These are phyloP conservation scores for Phainopepla nitens DNA, from an alignment of 2,113 vertebrate species.

Conservation along the genomic window DNA sequence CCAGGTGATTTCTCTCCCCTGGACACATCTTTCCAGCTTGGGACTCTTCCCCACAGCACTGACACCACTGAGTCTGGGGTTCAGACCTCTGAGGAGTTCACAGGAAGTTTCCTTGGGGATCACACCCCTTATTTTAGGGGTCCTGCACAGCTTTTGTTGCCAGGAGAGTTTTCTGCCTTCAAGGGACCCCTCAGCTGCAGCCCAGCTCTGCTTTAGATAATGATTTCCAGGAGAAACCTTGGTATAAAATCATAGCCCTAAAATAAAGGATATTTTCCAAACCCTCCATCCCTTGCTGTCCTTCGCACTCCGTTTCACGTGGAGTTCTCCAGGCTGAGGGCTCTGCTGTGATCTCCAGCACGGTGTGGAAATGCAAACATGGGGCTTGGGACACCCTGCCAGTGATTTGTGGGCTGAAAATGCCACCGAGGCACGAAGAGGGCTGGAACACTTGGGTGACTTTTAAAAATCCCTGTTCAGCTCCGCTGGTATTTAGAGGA, in stretches of 20 bases:
- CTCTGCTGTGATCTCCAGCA: background rate
- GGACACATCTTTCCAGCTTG: background rate
- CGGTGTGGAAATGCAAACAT: background rate
- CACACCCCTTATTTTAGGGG: background rate
- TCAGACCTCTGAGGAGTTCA: fast-evolving
- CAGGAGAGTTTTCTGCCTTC: background rate
- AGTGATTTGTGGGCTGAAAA: background rate
- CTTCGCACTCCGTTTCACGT: background rate
- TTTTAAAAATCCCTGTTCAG: constrained; percentile 8
- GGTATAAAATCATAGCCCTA: background rate
- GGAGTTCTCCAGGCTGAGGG: background rate
- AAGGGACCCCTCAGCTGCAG: background rate
- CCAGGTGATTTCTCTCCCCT: background rate
- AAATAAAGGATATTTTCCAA: background rate
- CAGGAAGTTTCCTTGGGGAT: background rate
- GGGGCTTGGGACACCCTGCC: background rate
- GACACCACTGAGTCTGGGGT: background rate
- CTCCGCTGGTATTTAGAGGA: background rate
- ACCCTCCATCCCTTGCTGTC: background rate
- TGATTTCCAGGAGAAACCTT: background rate
- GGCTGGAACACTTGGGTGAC: background rate
- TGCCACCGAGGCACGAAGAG: background rate
- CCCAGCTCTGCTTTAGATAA: background rate
- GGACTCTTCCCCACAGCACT: fast-evolving
- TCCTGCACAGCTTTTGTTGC: background rate